These are phyloP conservation scores for Oreochromis mossambicus DNA, from an alignment of 2,797 vertebrate species.

Conservation along the genomic window DNA sequence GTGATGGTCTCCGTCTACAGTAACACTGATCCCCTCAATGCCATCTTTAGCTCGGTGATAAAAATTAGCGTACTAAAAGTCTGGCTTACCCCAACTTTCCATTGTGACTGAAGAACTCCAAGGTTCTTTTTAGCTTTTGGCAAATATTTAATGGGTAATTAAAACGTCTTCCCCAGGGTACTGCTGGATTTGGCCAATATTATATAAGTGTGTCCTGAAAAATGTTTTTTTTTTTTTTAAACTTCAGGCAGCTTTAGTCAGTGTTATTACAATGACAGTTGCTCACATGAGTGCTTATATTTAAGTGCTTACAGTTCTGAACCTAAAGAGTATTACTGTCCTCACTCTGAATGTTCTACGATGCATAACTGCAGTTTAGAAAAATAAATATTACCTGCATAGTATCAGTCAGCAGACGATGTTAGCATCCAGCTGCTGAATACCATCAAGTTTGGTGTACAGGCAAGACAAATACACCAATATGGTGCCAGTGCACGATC, in stretches of 20 bases:
- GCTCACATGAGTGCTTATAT: background rate
- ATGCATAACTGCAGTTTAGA: background rate
- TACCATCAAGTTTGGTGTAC: background rate
- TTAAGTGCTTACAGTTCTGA: background rate
- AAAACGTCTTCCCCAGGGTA: background rate
- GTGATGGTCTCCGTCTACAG: background rate
- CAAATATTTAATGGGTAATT: background rate
- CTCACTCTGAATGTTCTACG: background rate
- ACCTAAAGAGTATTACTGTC: background rate
- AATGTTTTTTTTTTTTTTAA: fast-evolving
- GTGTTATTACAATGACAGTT: background rate
- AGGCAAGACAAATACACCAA: background rate
- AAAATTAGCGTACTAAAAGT: background rate
- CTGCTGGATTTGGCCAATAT: background rate
- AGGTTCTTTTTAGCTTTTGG: background rate
- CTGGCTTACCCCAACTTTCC: background rate
- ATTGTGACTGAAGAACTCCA: background rate
- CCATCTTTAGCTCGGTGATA: background rate
- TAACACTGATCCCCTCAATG: background rate
- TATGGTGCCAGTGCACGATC: background rate
- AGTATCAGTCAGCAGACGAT: background rate
- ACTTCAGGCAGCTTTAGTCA: background rate
- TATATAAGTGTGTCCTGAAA: background rate
- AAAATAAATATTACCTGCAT: background rate
- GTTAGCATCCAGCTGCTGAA: background rate